Percentiles rank a stretch among this genome's conserved stretches.
Conservation (phyloP, 2,888 invertebrate genomes). For the Epinotia demarniana region DNA sequence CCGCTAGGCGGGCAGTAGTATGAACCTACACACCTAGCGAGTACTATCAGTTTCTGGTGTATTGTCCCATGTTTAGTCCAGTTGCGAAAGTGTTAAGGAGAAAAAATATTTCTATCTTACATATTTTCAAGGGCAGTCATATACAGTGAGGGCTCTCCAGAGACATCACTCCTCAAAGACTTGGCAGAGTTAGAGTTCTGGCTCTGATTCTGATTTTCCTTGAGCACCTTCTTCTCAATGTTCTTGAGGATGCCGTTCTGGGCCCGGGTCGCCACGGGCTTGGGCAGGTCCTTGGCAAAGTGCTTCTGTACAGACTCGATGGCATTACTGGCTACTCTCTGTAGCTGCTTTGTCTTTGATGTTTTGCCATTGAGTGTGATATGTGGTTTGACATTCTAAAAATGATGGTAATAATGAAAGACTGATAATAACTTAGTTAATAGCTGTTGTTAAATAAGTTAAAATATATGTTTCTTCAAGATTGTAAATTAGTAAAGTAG, state of each 20-base stretch:
- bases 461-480: not conserved
- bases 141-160: conserved; percentile 91
- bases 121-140: conserved; percentile 90
- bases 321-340: conserved; percentile 71
- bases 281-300: conserved; percentile 72
- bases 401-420: conserved; percentile 44
- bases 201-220: conserved; percentile 70
- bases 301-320: conserved; percentile 75
- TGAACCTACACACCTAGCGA: too few relatives aligned
- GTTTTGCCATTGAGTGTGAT: conserved; percentile 68
- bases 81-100: too few relatives aligned
- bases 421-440: not conserved
- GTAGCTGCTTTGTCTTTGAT: conserved; percentile 78
- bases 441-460: not conserved
- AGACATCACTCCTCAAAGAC: conserved; percentile 86
- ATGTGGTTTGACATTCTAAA: conserved; percentile 75
- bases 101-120: conserved; percentile 72
- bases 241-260: conserved; percentile 80
- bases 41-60: too few relatives aligned
- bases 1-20: too few relatives aligned
- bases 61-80: too few relatives aligned
- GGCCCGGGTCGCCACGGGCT: conserved; percentile 65
- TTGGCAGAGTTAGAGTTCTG: conserved; percentile 69
- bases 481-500: not conserved
- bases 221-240: conserved; percentile 67